These are phyloP conservation scores for Neoitamus cyanurus DNA, from an alignment of 2,888 invertebrate genomes.

Conservation along the genomic window DNA sequence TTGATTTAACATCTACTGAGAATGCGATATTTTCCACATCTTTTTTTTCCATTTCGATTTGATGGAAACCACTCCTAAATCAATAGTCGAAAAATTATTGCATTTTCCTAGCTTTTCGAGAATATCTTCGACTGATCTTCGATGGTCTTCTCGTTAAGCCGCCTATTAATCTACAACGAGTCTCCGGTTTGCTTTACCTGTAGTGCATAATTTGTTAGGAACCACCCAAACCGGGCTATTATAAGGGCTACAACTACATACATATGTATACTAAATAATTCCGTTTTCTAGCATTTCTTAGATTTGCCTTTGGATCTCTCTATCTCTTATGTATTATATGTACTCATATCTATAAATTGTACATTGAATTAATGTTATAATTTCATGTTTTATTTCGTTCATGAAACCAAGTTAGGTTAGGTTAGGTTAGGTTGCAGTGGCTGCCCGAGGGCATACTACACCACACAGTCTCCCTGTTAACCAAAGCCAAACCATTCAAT, in stretches of 20 bases:
- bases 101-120: conserved; percentile 56
- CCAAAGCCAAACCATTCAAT: too few relatives aligned
- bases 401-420: neutral
- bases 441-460: too few relatives aligned
- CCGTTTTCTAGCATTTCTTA: neutral
- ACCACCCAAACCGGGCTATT: conserved; percentile 12
- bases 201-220: conserved; percentile 7
- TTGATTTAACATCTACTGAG: conserved; percentile 45
- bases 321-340: neutral
- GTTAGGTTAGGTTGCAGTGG: too few relatives aligned
- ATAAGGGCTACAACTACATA: neutral
- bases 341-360: conserved; percentile 23
- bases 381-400: conserved; percentile 11
- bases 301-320: conserved; percentile 1
- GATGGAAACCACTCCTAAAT: conserved; percentile 53
- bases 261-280: neutral
- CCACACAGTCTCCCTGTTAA: too few relatives aligned
- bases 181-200: conserved; percentile 37
- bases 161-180: conserved; percentile 36
- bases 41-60: conserved; percentile 48
- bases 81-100: conserved; percentile 55
- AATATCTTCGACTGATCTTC: conserved; percentile 55
- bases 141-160: conserved; percentile 53
- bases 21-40: conserved; percentile 52
- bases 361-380: neutral